These are phyloP conservation scores for Tetragnatha montana DNA, from an alignment of 2,888 invertebrate species.

Conservation along the genomic window DNA sequence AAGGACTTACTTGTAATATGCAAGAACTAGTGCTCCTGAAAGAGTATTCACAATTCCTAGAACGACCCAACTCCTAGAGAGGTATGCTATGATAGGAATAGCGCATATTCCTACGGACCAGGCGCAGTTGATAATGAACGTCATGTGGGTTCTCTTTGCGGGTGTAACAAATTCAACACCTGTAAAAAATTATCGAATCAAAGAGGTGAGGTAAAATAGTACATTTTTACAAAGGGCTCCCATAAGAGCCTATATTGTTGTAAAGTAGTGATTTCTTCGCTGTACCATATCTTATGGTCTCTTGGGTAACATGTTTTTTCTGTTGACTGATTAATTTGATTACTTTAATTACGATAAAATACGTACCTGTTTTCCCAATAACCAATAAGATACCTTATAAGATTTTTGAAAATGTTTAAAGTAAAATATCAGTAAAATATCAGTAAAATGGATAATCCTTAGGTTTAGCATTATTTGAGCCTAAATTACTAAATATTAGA, in stretches of 20 bases:
- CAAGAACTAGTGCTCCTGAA: slow-evolving; percentile 69
- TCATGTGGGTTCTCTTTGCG: slow-evolving; percentile 77
- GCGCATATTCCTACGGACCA: slow-evolving; percentile 74
- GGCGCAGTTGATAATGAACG: slow-evolving; percentile 68
- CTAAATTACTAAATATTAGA: too few species aligned
- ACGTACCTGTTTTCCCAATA: too few species aligned
- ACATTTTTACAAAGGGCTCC: not conserved
- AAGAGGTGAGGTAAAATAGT: not conserved
- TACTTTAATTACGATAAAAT: too few species aligned
- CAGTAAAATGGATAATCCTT: too few species aligned
- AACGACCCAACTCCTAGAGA: slow-evolving; percentile 73
- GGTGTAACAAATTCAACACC: slow-evolving; percentile 68
- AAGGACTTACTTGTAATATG: slow-evolving; percentile 71
- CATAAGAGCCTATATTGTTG: not conserved
- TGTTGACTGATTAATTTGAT: too few species aligned
- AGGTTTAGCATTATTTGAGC: too few species aligned
- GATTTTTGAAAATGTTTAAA: too few species aligned
- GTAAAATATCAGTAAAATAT: too few species aligned
- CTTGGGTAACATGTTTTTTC: too few species aligned
- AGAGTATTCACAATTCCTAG: slow-evolving; percentile 73
- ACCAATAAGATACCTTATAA: too few species aligned
- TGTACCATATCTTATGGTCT: not conserved
- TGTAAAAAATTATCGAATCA: not conserved
- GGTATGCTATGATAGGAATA: slow-evolving; percentile 74
- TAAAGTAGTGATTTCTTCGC: not conserved